These are phyloP conservation scores for Isotomurus palustris DNA, from an alignment of 2,888 invertebrate genomes.

Conservation along the genomic window DNA sequence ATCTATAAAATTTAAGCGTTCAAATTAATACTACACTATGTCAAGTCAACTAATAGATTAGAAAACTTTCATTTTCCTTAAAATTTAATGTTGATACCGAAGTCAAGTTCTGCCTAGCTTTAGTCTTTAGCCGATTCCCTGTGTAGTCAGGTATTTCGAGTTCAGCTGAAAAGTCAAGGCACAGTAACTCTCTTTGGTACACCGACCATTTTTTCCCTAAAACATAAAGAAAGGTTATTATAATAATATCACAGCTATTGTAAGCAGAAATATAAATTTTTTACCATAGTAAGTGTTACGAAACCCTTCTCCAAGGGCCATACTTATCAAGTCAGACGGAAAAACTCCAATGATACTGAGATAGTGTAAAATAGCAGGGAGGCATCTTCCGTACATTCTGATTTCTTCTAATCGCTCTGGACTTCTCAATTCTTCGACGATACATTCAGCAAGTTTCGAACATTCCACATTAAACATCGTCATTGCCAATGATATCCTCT, in stretches of 20 bases:
- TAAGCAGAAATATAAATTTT: too few species aligned
- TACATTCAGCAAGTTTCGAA: slow-evolving; percentile 52
- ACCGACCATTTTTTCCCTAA: slow-evolving; percentile 25
- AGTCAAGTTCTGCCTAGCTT: slow-evolving; percentile 54
- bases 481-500: slow-evolving; percentile 62
- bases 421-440: slow-evolving; percentile 55
- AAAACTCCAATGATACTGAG: slow-evolving; percentile 58
- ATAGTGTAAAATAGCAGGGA: slow-evolving; percentile 60
- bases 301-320: slow-evolving; percentile 58
- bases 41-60: neutral
- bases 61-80: slow-evolving; percentile 1
- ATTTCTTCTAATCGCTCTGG: slow-evolving; percentile 58
- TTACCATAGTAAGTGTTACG: slow-evolving; percentile 57
- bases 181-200: slow-evolving; percentile 59
- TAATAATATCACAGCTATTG: slow-evolving; percentile 48
- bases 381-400: slow-evolving; percentile 57
- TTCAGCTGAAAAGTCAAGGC: slow-evolving; percentile 60
- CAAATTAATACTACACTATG: neutral
- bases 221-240: neutral
- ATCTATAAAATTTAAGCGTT: slow-evolving; percentile 23
- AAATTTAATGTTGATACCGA: slow-evolving; percentile 50
- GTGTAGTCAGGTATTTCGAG: slow-evolving; percentile 59
- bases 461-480: slow-evolving; percentile 61
- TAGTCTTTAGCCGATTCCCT: slow-evolving; percentile 57
- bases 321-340: slow-evolving; percentile 59